A percentile compares a stretch with the other conserved stretches of the same genome.
Evolutionary conservation across 2,888 invertebrate species (phyloP).

Genomic region (Drosophila vallismaia): DNA sequence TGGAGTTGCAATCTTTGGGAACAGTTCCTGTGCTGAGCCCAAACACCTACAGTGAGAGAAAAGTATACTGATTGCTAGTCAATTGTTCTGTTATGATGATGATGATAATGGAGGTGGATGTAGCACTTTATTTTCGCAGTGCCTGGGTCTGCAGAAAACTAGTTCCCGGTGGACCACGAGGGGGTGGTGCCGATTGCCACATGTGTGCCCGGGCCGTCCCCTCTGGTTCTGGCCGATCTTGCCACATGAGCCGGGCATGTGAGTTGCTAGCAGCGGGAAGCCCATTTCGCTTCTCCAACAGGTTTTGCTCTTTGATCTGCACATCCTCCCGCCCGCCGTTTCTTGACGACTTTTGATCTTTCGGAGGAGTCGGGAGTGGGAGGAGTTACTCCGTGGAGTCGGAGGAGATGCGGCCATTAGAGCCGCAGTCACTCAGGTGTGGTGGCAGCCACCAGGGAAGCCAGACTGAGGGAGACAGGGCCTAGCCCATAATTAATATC

Average conservation of each 20-base stretch:
- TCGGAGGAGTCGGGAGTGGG: conserved; percentile 14
- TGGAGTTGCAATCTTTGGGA: conserved; percentile 4
- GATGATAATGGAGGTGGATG: background rate
- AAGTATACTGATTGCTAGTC: background rate
- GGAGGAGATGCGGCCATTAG: conserved; percentile 72
- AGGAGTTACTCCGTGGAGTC: conserved; percentile 1
- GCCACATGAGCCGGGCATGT: conserved; percentile 34
- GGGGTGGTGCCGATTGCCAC: conserved; percentile 16
- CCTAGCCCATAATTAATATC: conserved; percentile 44
- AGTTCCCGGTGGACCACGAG: conserved; percentile 19
- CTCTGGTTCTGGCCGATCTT: conserved; percentile 26
- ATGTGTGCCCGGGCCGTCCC: conserved; percentile 13
- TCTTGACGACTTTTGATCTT: conserved; percentile 66
- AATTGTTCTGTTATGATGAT: background rate
- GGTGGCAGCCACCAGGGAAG: conserved; percentile 29
- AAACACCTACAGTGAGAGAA: background rate
- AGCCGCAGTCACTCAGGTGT: conserved; percentile 67
- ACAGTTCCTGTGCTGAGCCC: background rate
- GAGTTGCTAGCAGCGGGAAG: conserved; percentile 36
- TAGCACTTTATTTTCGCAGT: background rate
- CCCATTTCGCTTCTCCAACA: conserved; percentile 51
- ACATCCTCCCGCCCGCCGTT: conserved; percentile 11
- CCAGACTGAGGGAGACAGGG: conserved; percentile 25
- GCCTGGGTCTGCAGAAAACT: conserved; percentile 34
- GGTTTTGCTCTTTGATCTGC: conserved; percentile 72